phyloP scores from a whole-genome alignment of 2,888 invertebrate species.

The Eupeodes luniger region DNA sequence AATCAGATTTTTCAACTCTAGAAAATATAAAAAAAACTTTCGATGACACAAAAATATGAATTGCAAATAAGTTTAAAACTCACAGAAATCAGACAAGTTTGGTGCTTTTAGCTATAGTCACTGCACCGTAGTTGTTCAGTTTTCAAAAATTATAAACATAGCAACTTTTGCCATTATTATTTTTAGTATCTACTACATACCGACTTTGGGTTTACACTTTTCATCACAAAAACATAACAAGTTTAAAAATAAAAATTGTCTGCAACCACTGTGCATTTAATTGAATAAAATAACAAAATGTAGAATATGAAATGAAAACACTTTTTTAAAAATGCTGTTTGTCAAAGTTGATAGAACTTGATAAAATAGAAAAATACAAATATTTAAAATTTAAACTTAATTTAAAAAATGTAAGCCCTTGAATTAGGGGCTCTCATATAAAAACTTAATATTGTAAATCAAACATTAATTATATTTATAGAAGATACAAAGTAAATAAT shows the following conservation, averaged over 20 bases:
- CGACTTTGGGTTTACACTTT: not conserved
- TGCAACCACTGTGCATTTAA: not conserved
- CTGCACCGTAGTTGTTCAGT: not conserved
- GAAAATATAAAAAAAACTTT: not conserved
- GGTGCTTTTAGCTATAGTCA: not conserved
- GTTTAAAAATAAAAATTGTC: not conserved
- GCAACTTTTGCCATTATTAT: not conserved
- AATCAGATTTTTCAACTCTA: not conserved
- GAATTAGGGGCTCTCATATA: no score
- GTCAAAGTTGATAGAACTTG: no score
- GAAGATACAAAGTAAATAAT: no score
- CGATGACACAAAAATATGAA: constrained; percentile 15
- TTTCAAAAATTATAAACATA: not conserved
- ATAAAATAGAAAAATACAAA: no score
- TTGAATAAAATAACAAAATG: not conserved
- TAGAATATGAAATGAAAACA: not conserved
- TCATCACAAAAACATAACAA: not conserved
- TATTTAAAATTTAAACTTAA: no score
- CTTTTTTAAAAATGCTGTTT: no score
- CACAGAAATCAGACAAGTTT: not conserved
- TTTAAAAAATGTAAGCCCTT: no score
- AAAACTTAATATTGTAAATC: no score
- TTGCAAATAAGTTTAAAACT: constrained; percentile 21
- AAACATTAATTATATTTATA: no score
- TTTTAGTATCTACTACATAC: not conserved